Evolutionary conservation across 2,113 vertebrate genomes (phyloP), one percentile per base, ranked within the genome.

Genomic region (Dissostichus mawsoni): DNA sequence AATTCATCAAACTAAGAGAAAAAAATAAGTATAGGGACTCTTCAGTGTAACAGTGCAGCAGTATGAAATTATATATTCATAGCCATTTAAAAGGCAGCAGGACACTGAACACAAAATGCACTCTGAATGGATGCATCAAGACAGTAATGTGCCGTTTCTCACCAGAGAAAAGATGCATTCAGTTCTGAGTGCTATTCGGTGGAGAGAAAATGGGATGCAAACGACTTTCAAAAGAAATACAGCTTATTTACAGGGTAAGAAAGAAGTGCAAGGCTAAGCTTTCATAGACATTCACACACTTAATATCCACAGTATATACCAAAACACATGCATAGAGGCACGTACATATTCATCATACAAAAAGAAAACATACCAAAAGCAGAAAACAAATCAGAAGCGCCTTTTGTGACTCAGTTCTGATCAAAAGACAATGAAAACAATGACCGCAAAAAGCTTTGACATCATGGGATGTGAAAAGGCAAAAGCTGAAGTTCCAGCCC

Each of bases 311-410:
- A 83, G 80, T 87, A 86, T 81, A 85, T 88, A 90, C 79, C 48
- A 82, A 86, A 84, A 88, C 82, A 94, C 90, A 95, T 93, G 92
- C 92, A 64, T 83, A 83, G 91, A 93, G 80, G 87, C 90, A 94
- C 91, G 87, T 74, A 91, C 86, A 92, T 75, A 86, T 86, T 82
- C 76, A 90, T 84, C 67, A 73, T 86, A 92, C 83, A 86, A 73
- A 90, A 89, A 76, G 20, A 55, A 74, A 71, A 57, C 44, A 67
- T 45, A 84, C 69, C 78, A 81, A 92, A 92, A 92, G 85, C 76
- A 80, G 69, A 89, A 82, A 74, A 89, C 20, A 74, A 83, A 79
- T 86, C 75, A 70, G 83, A 87, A 71, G 56, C 65, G 16, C 66
- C 72, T 69, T 81, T 72, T 81, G 81, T 69, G 74, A 85, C 66